Evolutionary conservation across 2,888 invertebrate genomes (phyloP).

Genomic region (Danaus chrysippus): DNA sequence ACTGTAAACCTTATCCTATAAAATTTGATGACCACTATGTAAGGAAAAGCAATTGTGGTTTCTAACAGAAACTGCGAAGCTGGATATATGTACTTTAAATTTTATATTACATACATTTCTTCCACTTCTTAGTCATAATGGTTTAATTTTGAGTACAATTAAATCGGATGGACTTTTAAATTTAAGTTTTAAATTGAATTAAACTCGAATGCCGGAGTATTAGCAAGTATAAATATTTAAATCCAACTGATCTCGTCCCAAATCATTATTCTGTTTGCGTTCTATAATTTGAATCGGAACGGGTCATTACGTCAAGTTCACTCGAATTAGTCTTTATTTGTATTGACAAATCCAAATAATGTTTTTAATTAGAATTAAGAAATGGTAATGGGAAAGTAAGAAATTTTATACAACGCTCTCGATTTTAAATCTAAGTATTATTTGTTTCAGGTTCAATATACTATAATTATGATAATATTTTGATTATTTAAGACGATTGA

Average conservation of each 20-base stretch:
- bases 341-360: conserved; percentile 9
- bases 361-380: not conserved
- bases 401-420: not conserved
- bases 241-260: not conserved
- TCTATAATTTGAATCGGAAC: conserved; percentile 5
- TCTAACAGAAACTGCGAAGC: too few species aligned
- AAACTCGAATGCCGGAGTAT: not conserved
- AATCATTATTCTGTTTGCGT: conserved; percentile 25
- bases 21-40: too few species aligned
- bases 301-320: conserved; percentile 7
- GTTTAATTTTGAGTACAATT: not conserved
- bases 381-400: not conserved
- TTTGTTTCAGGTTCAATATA: too few species aligned
- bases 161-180: not conserved
- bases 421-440: too few species aligned
- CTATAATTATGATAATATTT: too few species aligned
- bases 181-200: conserved; percentile 2
- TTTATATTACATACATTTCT: too few species aligned
- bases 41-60: too few species aligned
- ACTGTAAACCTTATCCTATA: too few species aligned
- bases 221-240: conserved; percentile 1
- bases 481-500: too few species aligned
- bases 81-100: too few species aligned
- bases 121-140: too few species aligned
- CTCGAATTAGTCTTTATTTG: conserved; percentile 11